Conservation (phyloP, 2,888 invertebrate species). For the Synergus japonicus region DNA sequence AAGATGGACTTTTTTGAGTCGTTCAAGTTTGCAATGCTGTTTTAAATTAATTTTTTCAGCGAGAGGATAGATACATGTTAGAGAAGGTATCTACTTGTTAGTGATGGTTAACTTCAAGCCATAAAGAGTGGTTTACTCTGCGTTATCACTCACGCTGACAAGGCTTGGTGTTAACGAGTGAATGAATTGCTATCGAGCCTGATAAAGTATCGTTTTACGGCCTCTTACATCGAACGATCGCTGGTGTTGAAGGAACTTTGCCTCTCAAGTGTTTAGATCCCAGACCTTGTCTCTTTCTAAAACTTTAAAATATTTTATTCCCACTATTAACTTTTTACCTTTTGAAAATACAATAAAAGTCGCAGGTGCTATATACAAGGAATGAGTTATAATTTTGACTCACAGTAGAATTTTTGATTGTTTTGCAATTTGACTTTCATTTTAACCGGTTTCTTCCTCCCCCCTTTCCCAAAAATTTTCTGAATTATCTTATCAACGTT, state of each 20-base stretch:
- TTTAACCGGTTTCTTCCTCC: too few species aligned
- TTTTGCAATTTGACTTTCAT: too few species aligned
- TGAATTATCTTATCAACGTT: too few species aligned
- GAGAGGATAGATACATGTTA: background rate
- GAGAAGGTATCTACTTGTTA: background rate
- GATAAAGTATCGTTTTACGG: conserved; percentile 28
- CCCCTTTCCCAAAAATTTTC: too few species aligned
- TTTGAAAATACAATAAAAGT: background rate
- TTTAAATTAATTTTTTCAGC: background rate
- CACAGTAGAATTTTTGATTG: background rate
- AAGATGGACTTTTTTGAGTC: too few species aligned
- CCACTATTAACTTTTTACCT: background rate
- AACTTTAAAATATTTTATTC: background rate
- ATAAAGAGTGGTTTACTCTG: background rate
- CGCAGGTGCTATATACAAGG: background rate
- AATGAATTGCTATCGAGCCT: conserved; percentile 23
- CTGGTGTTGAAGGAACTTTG: background rate
- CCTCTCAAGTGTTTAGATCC: background rate
- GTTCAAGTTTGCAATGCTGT: too few species aligned
- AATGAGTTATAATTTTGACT: background rate
- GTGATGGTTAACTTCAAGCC: background rate
- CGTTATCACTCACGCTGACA: conserved; percentile 9
- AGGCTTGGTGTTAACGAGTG: conserved; percentile 11
- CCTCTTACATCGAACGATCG: conserved; percentile 9
- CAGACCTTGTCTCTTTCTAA: background rate